Conservation (phyloP, 2,797 vertebrate genomes). For the Hipposideros larvatus region DNA sequence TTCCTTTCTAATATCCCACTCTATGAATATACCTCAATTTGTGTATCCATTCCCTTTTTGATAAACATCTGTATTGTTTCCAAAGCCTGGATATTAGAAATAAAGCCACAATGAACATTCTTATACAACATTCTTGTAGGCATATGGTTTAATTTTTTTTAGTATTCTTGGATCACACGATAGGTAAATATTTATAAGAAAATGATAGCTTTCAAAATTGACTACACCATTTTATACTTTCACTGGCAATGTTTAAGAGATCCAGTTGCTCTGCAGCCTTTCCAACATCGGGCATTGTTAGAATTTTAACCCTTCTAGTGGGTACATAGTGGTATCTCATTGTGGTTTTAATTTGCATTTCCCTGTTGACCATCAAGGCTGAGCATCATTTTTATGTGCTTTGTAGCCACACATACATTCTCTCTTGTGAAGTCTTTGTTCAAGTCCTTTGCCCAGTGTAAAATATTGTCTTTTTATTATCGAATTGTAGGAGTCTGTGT, state of each 20-base stretch:
- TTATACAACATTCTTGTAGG: not conserved
- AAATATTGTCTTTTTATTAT: not conserved
- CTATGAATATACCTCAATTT: constrained; percentile 1
- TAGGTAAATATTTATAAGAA: constrained; percentile 30
- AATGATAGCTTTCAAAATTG: constrained; percentile 40
- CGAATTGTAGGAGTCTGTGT: not conserved
- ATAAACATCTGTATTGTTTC: constrained; percentile 20
- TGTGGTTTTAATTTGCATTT: constrained; percentile 46
- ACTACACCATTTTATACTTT: not conserved
- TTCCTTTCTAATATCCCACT: constrained; percentile 3
- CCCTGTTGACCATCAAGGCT: not conserved
- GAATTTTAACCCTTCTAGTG: not conserved
- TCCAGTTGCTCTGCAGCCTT: not conserved
- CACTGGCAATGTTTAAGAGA: not conserved
- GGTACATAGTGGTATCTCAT: not conserved
- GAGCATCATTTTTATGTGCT: not conserved
- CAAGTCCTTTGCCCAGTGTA: not conserved
- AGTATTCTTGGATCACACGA: not conserved
- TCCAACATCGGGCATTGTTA: not conserved
- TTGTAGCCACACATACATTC: not conserved
- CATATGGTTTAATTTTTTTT: constrained; percentile 34
- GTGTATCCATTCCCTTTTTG: not conserved
- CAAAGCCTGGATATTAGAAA: not conserved
- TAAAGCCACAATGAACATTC: not conserved
- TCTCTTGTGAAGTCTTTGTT: not conserved